Evolutionary conservation across 2,888 invertebrate genomes (phyloP), one percentile per base, ranked within the genome.

Genomic region (Drosophila lacicola): DNA sequence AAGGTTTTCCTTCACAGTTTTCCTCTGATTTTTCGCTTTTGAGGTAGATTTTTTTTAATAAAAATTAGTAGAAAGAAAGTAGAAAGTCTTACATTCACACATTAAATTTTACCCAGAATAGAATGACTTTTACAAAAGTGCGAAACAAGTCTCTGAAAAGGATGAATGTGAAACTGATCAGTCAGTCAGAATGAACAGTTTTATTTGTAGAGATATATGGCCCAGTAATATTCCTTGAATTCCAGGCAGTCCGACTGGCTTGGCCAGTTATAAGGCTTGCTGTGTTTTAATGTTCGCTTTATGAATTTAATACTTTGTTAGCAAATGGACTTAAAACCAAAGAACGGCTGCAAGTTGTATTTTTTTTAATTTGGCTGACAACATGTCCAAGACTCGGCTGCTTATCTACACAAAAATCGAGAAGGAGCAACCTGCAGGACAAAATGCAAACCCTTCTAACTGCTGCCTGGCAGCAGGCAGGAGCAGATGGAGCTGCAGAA

Each of bases 331-430:
- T 54, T 17, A 13, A 56, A 45, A 25, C 19, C 54, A 63, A 62
- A 17, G 66, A 74, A 68, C 87, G 84, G 84, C 84, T 84, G 86
- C 84, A 86, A 72, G 62, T 36, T 58, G 50, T 34, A 17, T 68
- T 58, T 61, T 50, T 58, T 54, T 70, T 33, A 50, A 60, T 75
- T 57, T 67, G 46, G 45, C 61, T 25, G 14, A 63, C 76, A 67
- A 39, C 46, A 37, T 67, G 67, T 49, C 61, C 17, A 51, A 51
- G 42, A 34, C 51, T 8, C 42, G 17, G 46, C 39, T 49, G 63
- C 61, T 74, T 79, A 79, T 79, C 79, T 60, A 60, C 42, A 49
- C 37, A 51, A 57, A 70, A 37, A 70, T 78, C 74, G 42, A 25
- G 66, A 19, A 62, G 41, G 42, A 57, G 51, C 63, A 75, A 66